Evolutionary conservation across 1,140 invertebrate genomes (phyloP).

Genomic region (Listronotus oregonensis): DNA sequence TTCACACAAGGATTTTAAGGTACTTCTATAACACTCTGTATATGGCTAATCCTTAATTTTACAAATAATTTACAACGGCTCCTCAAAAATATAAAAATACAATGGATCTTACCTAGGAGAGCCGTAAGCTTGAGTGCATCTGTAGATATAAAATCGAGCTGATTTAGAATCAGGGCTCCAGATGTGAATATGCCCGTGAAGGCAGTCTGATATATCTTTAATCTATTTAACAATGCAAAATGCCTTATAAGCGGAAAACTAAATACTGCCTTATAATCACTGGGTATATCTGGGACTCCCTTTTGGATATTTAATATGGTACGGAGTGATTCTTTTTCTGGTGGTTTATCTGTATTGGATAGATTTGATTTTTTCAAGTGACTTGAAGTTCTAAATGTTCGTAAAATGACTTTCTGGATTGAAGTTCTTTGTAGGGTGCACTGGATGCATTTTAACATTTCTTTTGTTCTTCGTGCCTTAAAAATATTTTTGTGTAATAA

Average conservation of each 20-base stretch:
- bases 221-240: conserved; percentile 40
- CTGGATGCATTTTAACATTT: too few species aligned
- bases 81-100: too few species aligned
- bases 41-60: too few species aligned
- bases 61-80: too few species aligned
- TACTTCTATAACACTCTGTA: too few species aligned
- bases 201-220: conserved; percentile 46
- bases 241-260: conserved; percentile 45
- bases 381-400: not conserved
- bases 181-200: conserved; percentile 32
- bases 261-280: conserved; percentile 43
- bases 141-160: conserved; percentile 19
- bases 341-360: not conserved
- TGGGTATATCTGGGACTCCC: conserved; percentile 1
- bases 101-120: conserved; percentile 26
- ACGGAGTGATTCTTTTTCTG: not conserved
- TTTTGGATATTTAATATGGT: conserved; percentile 4
- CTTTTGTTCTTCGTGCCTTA: too few species aligned
- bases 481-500: too few species aligned
- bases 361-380: not conserved
- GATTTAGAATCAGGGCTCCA: conserved; percentile 15
- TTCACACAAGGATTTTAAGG: too few species aligned
- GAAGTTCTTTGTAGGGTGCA: not conserved
- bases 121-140: conserved; percentile 15
- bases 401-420: not conserved